phyloP scores from a whole-genome alignment of 2,113 vertebrate genomes.

The Lepisosteus oculatus region DNA sequence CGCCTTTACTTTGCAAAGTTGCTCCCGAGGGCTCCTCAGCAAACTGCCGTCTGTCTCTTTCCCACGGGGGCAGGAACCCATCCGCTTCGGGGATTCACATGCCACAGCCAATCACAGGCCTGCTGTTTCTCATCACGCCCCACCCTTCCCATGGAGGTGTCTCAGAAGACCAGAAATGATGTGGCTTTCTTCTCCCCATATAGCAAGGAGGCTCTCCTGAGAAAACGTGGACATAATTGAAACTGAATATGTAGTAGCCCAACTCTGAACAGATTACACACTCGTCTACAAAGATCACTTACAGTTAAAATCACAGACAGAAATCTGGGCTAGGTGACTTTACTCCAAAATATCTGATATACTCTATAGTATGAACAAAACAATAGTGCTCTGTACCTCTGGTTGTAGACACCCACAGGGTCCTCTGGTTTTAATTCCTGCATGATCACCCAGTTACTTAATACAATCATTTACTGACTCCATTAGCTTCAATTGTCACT shows the following conservation, averaged over 20 bases:
- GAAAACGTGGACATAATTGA: slow-evolving; percentile 3
- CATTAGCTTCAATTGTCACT: too few relatives aligned
- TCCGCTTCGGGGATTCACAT: slow-evolving; percentile 53
- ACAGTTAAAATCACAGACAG: too few relatives aligned
- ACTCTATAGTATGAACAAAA: too few relatives aligned
- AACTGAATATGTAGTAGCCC: not conserved
- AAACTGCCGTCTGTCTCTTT: slow-evolving; percentile 64
- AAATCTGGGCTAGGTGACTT: too few relatives aligned
- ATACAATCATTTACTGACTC: too few relatives aligned
- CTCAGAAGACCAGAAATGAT: slow-evolving; percentile 12
- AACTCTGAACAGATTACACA: not conserved
- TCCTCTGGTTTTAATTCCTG: too few relatives aligned
- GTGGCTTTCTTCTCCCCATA: slow-evolving; percentile 15
- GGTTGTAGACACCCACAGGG: too few relatives aligned
- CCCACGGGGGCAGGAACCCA: slow-evolving; percentile 59
- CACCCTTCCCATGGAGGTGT: slow-evolving; percentile 22
- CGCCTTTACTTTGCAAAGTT: slow-evolving; percentile 64
- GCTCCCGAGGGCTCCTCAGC: slow-evolving; percentile 58
- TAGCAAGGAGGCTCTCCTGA: not conserved
- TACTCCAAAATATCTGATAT: too few relatives aligned
- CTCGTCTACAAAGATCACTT: not conserved
- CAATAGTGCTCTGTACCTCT: too few relatives aligned
- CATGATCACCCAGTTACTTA: too few relatives aligned
- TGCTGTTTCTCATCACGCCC: slow-evolving; percentile 27
- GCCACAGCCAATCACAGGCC: slow-evolving; percentile 44